Evolutionary conservation across 2,113 vertebrate genomes (phyloP).

Genomic region (Amazona guildingii): DNA sequence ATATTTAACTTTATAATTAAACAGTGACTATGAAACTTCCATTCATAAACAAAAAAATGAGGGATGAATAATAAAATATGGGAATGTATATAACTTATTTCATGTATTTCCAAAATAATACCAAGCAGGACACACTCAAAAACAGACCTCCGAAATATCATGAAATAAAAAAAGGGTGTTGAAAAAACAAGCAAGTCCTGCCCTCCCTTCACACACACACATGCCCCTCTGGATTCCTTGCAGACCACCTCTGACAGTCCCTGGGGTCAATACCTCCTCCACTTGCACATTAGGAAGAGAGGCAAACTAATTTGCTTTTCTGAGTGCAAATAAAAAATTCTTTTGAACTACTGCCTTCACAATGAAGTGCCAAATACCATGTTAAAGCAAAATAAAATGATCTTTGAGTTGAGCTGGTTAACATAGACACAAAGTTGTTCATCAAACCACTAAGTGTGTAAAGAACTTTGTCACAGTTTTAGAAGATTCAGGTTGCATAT

Average conservation of each 20-base stretch:
- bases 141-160: not conserved
- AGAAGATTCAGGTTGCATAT: not conserved
- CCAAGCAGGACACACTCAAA: not conserved
- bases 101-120: not conserved
- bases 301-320: slow-evolving; percentile 29
- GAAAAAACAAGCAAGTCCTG: not conserved
- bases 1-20: not conserved
- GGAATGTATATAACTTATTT: not conserved
- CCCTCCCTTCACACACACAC: not conserved
- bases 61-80: not conserved
- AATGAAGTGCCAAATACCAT: slow-evolving; percentile 4
- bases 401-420: slow-evolving; percentile 35
- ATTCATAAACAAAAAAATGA: not conserved
- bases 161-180: not conserved
- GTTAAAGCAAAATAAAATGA: slow-evolving; percentile 20
- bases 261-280: not conserved
- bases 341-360: slow-evolving; percentile 19
- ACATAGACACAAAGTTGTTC: not conserved
- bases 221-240: not conserved
- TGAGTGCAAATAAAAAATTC: slow-evolving; percentile 28
- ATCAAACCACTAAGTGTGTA: not conserved
- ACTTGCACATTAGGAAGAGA: not conserved
- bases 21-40: not conserved
- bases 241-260: not conserved
- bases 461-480: not conserved